Base-by-base conservation (phyloP, 2,888 invertebrate genomes). In the Ferdinandea cuprea region DNA sequence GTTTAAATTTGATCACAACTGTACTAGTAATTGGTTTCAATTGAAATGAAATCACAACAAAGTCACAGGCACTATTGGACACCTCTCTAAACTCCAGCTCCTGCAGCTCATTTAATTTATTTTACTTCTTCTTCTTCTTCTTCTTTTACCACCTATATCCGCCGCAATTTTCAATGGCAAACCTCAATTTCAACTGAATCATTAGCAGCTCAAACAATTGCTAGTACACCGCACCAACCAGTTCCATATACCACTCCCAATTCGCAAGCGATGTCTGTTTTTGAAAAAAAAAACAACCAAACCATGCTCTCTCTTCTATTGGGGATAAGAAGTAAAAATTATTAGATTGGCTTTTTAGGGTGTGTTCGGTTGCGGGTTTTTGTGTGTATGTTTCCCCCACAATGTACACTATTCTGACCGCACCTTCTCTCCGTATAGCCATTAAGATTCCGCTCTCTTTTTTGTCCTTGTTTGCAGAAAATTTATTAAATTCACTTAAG, bases 131-230 rank as follows among this genome's bases (percentile, higher is more conserved):
- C n/a, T 30, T 19, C 30, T 30, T 19, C 7, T 37, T 7, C 40
- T 37, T 40, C 37, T 15, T 6, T 21, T 15, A 9, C 44, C 44
- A 44, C 44, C 25, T 59, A 37, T 54, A 65, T 71, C 17, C 54
- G 9, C 17, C 54, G 9, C 25, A 42, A 56, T 42, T 65, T 81
- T 76, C 69, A 76, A 76, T 71, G 69, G 68, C 79, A 63, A 80
- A 74, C 79, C 74, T 63, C 59, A 65, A 76, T 69, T 76, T 52
- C 80, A 54, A 76, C 68, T 76, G 76, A 69, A 69, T 76, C 69
- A 76, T 80, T 80, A 71, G 50, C 48, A 73, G 30, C 15, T 46
- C 8, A 74, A 72, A 69, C 25, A 63, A 71, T 59, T 28, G 21
- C 56, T 32, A 21, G 9, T 35, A 54, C 35, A n/a, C n/a, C n/a